Conservation (phyloP, 2,888 invertebrate species). For the Glaucopsyche alexis region DNA sequence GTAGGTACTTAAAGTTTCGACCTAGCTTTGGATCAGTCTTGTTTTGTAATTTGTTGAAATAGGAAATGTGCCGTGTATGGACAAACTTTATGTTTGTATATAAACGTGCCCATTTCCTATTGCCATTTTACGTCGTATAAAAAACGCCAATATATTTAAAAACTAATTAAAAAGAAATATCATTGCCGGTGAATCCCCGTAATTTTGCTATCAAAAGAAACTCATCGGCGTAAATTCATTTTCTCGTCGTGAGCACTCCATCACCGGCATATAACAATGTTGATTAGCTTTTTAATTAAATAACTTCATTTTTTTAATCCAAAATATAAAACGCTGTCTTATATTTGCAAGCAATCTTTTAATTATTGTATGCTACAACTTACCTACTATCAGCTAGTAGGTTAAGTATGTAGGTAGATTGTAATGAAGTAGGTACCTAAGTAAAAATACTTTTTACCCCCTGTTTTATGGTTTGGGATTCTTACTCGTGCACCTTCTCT, state of each 20-base stretch:
- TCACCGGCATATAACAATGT: slow-evolving; percentile 46
- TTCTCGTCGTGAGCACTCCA: slow-evolving; percentile 53
- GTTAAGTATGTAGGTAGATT: not conserved
- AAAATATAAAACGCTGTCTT: not conserved
- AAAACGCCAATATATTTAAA: not conserved
- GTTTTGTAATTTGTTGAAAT: no score
- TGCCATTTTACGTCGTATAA: not conserved
- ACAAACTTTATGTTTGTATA: no score
- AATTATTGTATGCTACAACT: no score
- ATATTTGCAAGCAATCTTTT: not conserved
- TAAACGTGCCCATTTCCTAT: no score
- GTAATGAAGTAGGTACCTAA: no score
- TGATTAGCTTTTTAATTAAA: slow-evolving; percentile 24
- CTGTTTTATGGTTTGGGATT: no score
- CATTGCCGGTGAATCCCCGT: slow-evolving; percentile 61
- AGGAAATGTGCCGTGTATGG: no score
- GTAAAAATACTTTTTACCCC: no score
- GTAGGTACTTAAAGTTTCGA: no score
- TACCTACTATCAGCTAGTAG: no score
- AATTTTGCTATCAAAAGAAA: slow-evolving; percentile 66
- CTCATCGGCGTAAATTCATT: slow-evolving; percentile 69
- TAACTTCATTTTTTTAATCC: not conserved
- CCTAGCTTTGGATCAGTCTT: no score
- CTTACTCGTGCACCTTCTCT: no score
- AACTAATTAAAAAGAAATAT: slow-evolving; percentile 19